phyloP scores from a whole-genome alignment of 2,888 invertebrate species.

The Noctua fimbriata region DNA sequence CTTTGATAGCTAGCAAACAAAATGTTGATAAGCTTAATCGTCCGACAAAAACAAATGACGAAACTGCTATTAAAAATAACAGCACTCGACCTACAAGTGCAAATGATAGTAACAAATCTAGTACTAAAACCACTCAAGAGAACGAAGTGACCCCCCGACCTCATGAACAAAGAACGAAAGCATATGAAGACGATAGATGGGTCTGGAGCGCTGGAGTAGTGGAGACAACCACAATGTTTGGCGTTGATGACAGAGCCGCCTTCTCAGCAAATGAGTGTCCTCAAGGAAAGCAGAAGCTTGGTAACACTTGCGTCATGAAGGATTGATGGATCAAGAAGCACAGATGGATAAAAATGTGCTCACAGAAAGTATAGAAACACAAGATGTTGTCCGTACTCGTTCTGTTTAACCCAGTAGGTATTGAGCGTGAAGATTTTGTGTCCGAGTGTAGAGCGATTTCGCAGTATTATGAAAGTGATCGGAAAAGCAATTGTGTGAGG shows the following conservation, averaged over 20 bases:
- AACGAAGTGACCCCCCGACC: conserved; percentile 46
- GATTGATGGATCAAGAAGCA: conserved; percentile 34
- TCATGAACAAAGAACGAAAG: conserved; percentile 3
- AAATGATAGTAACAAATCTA: not conserved
- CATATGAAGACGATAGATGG: conserved; percentile 52
- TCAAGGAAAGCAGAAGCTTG: conserved; percentile 38
- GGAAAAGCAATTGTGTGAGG: conserved; percentile 42
- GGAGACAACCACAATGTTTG: conserved; percentile 20
- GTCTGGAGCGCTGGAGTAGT: conserved; percentile 54
- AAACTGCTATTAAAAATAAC: conserved; percentile 7
- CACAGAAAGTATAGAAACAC: not conserved
- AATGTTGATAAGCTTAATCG: conserved; percentile 23
- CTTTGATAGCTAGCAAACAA: not conserved
- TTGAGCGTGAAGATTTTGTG: conserved; percentile 24
- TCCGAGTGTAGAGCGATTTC: conserved; percentile 15
- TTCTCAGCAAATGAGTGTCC: conserved; percentile 55
- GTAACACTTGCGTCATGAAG: conserved; percentile 16
- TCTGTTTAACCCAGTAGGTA: not conserved
- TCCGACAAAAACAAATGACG: conserved; percentile 20
- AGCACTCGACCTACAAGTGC: not conserved
- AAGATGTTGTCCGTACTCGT: not conserved
- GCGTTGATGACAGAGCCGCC: conserved; percentile 57
- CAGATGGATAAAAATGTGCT: conserved; percentile 2
- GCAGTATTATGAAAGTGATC: conserved; percentile 55
- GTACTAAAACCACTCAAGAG: conserved; percentile 34